These are phyloP conservation scores for Casuarius casuarius DNA, from an alignment of 2,113 vertebrate genomes.

Conservation along the genomic window DNA sequence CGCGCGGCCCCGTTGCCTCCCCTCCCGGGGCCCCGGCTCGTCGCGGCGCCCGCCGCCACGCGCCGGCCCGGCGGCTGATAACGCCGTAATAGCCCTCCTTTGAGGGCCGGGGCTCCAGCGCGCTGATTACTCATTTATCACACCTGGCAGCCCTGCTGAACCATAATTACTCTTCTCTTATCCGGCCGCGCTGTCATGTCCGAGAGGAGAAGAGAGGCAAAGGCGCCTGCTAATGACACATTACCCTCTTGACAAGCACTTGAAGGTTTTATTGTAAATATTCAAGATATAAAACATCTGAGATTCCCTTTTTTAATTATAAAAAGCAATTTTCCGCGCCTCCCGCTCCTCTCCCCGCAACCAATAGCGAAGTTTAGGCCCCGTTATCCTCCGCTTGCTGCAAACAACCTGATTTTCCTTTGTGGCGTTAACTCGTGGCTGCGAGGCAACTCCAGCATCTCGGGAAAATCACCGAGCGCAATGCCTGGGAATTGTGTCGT, in stretches of 20 bases:
- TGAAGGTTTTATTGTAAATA: conserved; percentile 87
- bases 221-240: conserved; percentile 87
- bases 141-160: conserved; percentile 99
- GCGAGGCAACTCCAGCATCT: conserved; percentile 75
- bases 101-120: conserved; percentile 92
- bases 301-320: conserved; percentile 88
- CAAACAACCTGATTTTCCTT: conserved; percentile 73
- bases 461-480: conserved; percentile 79
- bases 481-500: conserved; percentile 76
- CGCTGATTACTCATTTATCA: conserved; percentile 99
- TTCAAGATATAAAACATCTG: conserved; percentile 86
- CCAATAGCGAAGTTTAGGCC: conserved; percentile 73
- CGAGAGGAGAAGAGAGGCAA: conserved; percentile 82
- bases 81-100: conserved; percentile 98
- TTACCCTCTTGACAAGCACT: conserved; percentile 85
- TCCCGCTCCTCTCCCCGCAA: conserved; percentile 4
- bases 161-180: conserved; percentile 99
- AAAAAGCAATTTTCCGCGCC: conserved; percentile 83
- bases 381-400: conserved; percentile 66
- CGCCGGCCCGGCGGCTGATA: conserved; percentile 94
- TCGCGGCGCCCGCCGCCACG: conserved; percentile 62
- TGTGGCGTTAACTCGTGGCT: conserved; percentile 71
- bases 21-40: no score
- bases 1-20: no score
- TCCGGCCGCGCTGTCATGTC: conserved; percentile 97